Conservation (phyloP, 1,140 invertebrate genomes). For the Atta texana region DNA sequence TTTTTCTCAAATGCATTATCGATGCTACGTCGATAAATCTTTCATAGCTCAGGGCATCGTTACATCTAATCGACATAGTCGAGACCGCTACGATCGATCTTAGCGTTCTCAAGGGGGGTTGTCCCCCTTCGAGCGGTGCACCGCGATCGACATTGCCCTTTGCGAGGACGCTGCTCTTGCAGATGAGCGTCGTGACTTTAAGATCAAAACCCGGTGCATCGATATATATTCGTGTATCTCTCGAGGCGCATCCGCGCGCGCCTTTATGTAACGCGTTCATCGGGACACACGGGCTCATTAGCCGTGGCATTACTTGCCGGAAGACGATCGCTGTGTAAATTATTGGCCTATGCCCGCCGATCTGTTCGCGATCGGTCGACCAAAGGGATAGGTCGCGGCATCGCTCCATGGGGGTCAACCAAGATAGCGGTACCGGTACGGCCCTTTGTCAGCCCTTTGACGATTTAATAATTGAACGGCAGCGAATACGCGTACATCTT, state of each 20-base stretch:
- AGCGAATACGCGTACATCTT: conserved; percentile 19
- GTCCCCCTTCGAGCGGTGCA: neutral
- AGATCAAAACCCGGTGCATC: conserved; percentile 36
- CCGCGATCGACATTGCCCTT: conserved; percentile 37
- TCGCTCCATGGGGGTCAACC: conserved; percentile 34
- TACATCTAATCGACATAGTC: conserved; percentile 45
- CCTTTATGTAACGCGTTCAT: conserved; percentile 68
- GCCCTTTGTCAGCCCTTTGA: conserved; percentile 39
- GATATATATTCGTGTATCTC: conserved; percentile 16
- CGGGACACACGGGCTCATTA: conserved; percentile 72
- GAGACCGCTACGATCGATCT: conserved; percentile 21
- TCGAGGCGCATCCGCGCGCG: conserved; percentile 55
- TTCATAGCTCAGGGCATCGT: conserved; percentile 1
- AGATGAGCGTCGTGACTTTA: conserved; percentile 50
- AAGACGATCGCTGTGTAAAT: conserved; percentile 76
- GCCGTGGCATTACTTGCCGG: conserved; percentile 71
- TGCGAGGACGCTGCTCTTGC: conserved; percentile 29
- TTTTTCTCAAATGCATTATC: neutral
- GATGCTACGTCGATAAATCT: conserved; percentile 19
- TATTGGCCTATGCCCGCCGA: conserved; percentile 63
- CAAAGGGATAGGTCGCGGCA: conserved; percentile 47
- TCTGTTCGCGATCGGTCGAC: conserved; percentile 68
- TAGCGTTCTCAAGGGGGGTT: neutral
- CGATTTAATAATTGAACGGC: conserved; percentile 49
- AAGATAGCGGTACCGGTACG: conserved; percentile 24